Evolutionary conservation across 1,140 invertebrate genomes (phyloP), one percentile per base, ranked within the genome.

Genomic region (Drosophila ogumai): DNA sequence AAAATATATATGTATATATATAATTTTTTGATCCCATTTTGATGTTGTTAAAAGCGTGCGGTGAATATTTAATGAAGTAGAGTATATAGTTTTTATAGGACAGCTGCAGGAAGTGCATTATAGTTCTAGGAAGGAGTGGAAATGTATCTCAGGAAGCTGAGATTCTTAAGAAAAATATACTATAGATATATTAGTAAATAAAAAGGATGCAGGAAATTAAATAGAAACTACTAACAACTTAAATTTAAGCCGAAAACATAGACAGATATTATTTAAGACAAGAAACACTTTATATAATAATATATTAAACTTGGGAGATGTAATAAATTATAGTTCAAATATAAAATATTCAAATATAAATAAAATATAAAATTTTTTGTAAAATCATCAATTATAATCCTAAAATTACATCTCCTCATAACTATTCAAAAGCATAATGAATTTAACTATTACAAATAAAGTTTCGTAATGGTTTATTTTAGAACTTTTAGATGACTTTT

Each of bases 11-110:
- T 31, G 25, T 36, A 38, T 17, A 15, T 31, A 32, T 36, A 38
- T 69, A 67, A 69, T 67, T 69, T 58, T 31, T 52, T 67, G 63
- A 54, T 46, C 46, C 32, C 66, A 54, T 67, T 69, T 68, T 46
- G 22, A 47, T 66, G 58, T 63, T 66, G 61, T 17, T 12, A 46
- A 22, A 36, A 13, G 13, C 43, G 32, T 67, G 47, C 44, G n/a
- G 22, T 15, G 47, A 55, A 69, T 69, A 63, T 40, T 9, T 19
- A 67, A 38, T 67, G 6, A 49, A 52, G 32, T 12, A 13, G 10
- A 12, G 4, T 1, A 9, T n/a, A 15, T 25, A 44, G 10, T 17
- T 34, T 57, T 9, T 19, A 64, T 49, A 52, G 31, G 19, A 13
- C 52, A 55, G 52, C 44, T 50, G 9, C 8, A 50, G 44, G 28